These are phyloP conservation scores for Neosilurus mollespiculum DNA, from an alignment of 2,797 vertebrate genomes.

Conservation along the genomic window DNA sequence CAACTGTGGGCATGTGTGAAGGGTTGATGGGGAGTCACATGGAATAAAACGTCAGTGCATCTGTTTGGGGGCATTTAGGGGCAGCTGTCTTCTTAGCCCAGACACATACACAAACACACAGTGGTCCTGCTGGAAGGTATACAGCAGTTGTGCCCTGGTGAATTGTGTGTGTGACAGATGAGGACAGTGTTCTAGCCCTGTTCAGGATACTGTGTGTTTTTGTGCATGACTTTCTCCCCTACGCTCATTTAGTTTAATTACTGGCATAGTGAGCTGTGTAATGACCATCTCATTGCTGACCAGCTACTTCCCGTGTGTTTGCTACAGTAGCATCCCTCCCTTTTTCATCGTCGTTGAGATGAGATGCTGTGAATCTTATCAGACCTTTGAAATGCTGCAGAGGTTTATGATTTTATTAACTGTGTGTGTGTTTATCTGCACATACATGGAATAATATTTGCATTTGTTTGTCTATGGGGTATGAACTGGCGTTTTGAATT, in stretches of 20 bases:
- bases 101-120: not conserved
- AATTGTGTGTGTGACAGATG: constrained; percentile 4
- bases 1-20: not conserved
- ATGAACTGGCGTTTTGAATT: not conserved
- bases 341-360: not conserved
- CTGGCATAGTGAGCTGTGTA: constrained; percentile 43
- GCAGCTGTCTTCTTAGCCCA: constrained; percentile 30
- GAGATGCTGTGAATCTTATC: constrained; percentile 9
- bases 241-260: constrained; percentile 42
- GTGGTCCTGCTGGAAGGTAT: not conserved
- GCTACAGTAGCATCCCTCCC: not conserved
- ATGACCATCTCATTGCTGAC: constrained; percentile 38
- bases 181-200: not conserved
- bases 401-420: constrained; percentile 12
- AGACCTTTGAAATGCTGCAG: not conserved
- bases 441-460: not conserved
- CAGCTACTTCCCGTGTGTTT: constrained; percentile 34
- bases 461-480: not conserved
- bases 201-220: not conserved
- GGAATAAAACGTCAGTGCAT: constrained; percentile 32
- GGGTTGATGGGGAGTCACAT: not conserved
- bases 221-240: not conserved
- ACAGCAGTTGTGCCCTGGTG: constrained; percentile 4
- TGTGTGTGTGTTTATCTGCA: not conserved
- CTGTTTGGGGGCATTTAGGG: constrained; percentile 31